Evolutionary conservation across 2,113 vertebrate genomes (phyloP).

Genomic region (Hystrix brachyura): DNA sequence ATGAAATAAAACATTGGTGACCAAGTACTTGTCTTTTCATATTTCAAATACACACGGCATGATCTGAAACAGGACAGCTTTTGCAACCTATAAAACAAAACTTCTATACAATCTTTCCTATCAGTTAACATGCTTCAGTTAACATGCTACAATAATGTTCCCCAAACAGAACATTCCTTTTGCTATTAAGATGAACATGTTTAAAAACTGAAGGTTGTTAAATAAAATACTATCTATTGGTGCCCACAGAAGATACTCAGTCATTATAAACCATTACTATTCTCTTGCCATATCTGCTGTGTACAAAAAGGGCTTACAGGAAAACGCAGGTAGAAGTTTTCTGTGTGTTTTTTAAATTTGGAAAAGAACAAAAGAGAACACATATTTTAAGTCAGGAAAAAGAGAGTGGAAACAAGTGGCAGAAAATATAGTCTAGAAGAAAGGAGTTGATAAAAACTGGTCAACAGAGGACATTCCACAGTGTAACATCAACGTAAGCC

Average conservation of each 20-base stretch:
- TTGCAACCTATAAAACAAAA: slow-evolving; percentile 46
- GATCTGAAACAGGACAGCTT: background rate
- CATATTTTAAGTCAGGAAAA: slow-evolving; percentile 1
- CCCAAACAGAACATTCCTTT: background rate
- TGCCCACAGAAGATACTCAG: background rate
- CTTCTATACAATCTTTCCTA: background rate
- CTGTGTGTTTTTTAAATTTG: background rate
- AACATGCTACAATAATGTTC: background rate
- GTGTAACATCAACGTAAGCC: background rate
- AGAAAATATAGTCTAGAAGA: slow-evolving; percentile 14
- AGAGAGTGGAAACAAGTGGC: background rate
- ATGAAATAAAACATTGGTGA: slow-evolving; percentile 11
- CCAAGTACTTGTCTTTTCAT: background rate
- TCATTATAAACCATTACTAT: slow-evolving; percentile 37
- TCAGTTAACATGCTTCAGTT: slow-evolving; percentile 23
- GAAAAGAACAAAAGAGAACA: background rate
- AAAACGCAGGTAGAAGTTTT: background rate
- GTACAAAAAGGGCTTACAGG: background rate
- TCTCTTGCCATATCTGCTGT: slow-evolving; percentile 31
- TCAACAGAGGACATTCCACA: slow-evolving; percentile 22
- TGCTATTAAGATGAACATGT: slow-evolving; percentile 16
- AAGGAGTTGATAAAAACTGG: background rate
- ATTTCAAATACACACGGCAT: background rate
- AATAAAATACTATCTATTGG: background rate
- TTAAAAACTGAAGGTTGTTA: slow-evolving; percentile 38